phyloP scores from a whole-genome alignment of 2,797 vertebrate species.

The Coregonus suidteri region DNA sequence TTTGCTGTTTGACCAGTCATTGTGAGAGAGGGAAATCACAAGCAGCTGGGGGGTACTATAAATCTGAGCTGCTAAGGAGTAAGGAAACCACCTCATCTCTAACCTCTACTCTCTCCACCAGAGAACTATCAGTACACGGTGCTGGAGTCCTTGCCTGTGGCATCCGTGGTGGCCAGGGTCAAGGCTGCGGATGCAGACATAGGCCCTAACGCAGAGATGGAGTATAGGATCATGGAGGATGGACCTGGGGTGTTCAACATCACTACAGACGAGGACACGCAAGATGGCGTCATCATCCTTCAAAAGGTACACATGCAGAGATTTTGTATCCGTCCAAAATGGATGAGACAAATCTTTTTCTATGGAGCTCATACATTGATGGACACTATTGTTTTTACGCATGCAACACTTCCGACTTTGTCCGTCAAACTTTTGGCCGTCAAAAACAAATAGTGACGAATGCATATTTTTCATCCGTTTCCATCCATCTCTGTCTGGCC shows the following conservation, averaged over 20 bases:
- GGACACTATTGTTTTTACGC: too few relatives aligned
- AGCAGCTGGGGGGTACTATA: neutral
- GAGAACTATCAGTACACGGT: conserved; percentile 92
- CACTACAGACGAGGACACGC: conserved; percentile 88
- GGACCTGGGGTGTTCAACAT: conserved; percentile 87
- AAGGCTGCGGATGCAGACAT: conserved; percentile 90
- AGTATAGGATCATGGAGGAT: conserved; percentile 92
- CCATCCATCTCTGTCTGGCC: too few relatives aligned
- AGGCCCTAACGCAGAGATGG: conserved; percentile 92
- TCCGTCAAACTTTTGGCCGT: too few relatives aligned
- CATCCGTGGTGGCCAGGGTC: conserved; percentile 89
- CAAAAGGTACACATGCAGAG: conserved; percentile 78
- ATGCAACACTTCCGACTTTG: too few relatives aligned
- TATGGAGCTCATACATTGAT: too few relatives aligned
- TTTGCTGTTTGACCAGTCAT: neutral
- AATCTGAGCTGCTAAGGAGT: too few relatives aligned
- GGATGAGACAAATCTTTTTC: too few relatives aligned
- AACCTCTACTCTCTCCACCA: conserved; percentile 60
- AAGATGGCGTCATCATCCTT: conserved; percentile 90
- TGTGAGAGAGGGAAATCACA: neutral
- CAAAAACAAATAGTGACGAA: too few relatives aligned
- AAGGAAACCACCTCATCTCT: neutral
- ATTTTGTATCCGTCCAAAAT: too few relatives aligned
- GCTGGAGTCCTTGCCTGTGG: conserved; percentile 85
- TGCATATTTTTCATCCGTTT: too few relatives aligned